Evolutionary conservation across 2,888 invertebrate species (phyloP).

Genomic region (Diarsia rubi): DNA sequence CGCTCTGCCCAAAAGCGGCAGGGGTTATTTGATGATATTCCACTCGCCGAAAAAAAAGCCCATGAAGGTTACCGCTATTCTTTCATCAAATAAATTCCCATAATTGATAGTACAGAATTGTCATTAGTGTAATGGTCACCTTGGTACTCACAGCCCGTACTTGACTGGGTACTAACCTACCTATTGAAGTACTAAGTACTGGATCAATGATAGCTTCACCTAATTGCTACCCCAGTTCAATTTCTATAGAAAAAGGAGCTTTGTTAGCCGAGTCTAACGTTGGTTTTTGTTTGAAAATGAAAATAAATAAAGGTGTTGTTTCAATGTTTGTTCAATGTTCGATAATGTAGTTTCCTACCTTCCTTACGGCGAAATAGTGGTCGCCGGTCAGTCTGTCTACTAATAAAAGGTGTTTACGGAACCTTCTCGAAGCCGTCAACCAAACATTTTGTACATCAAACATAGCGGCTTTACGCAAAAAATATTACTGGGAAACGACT

Average conservation of each 20-base stretch:
- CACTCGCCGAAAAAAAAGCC: too few species aligned
- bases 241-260: constrained; percentile 13
- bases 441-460: too few species aligned
- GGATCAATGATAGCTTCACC: constrained; percentile 37
- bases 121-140: constrained; percentile 32
- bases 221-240: constrained; percentile 27
- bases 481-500: too few species aligned
- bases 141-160: constrained; percentile 11
- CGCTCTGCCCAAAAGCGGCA: too few species aligned
- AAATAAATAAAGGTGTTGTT: neutral
- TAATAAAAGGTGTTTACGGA: too few species aligned
- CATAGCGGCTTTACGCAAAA: too few species aligned
- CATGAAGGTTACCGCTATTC: neutral
- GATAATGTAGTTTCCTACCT: neutral
- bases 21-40: too few species aligned
- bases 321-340: constrained; percentile 1
- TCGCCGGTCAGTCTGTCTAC: neutral
- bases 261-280: neutral
- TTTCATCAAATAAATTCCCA: constrained; percentile 1
- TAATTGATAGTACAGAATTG: constrained; percentile 10
- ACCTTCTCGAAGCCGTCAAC: too few species aligned
- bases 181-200: constrained; percentile 6
- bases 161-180: neutral
- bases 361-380: neutral
- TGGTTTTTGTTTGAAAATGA: neutral